Percentiles rank a stretch among this genome's conserved stretches.
Conservation (phyloP, 2,797 vertebrate genomes). For the Gallinago nigripennis region DNA sequence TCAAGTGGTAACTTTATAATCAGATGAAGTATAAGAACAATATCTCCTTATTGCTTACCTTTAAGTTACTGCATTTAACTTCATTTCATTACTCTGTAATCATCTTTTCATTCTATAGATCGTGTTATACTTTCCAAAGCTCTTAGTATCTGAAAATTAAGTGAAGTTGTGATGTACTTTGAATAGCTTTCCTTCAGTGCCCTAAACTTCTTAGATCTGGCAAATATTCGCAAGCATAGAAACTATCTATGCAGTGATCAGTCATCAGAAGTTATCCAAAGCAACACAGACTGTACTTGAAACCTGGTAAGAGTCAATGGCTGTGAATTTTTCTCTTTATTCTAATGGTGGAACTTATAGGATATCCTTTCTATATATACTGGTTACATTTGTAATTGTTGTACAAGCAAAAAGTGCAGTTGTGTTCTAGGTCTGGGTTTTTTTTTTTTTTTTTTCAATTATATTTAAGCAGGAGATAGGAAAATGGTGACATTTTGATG, state of each 20-base stretch:
- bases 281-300: not conserved
- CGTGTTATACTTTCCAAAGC: not conserved
- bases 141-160: slow-evolving; percentile 29
- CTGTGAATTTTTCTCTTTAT: not conserved
- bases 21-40: slow-evolving; percentile 48
- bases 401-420: not conserved
- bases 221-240: not conserved
- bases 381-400: not conserved
- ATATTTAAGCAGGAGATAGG: not conserved
- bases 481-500: not conserved
- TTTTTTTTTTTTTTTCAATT: not conserved
- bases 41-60: not conserved
- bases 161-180: slow-evolving; percentile 12
- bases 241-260: not conserved
- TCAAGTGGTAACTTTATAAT: slow-evolving; percentile 31
- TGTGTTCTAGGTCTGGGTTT: not conserved
- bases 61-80: slow-evolving; percentile 40
- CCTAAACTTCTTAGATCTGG: not conserved
- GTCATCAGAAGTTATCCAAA: not conserved
- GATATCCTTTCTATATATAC: not conserved
- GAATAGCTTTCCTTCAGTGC: slow-evolving; percentile 1
- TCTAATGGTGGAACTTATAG: not conserved
- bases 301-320: no score
- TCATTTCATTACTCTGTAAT: slow-evolving; percentile 43
- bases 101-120: slow-evolving; percentile 46